Base-by-base conservation (phyloP, 2,888 invertebrate species). In the Pardosa pseudoannulata region DNA sequence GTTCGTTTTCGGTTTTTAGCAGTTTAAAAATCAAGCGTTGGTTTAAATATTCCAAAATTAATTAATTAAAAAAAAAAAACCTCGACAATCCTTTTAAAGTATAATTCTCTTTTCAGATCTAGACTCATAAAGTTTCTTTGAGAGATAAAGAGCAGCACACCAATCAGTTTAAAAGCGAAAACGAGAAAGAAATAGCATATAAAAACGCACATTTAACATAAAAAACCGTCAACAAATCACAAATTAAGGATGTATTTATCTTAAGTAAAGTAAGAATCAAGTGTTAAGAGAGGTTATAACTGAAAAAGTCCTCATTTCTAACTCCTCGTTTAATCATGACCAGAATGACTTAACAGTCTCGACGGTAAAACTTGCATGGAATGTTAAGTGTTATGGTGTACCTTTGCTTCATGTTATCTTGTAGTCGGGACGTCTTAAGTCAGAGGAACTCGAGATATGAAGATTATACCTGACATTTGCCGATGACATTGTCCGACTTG, bases 201-300 rank as follows among this genome's bases (percentile, higher is more conserved):
- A 32, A 67, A 32, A 32, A 29, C 27, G 28, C 41, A 50, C 28
- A 56, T 70, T 70, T 32, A 70, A 36, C 41, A 13, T 3, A 71
- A 78, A 71, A 62, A 39, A 36, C 11, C 28, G 1, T 13, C 16
- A 32, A 74, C 68, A 74, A 81, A 81, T 74, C 73, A 68, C 19
- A 56, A 16, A 28, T 67, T 68, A 68, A 32, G 29, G 68, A 74
- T 67, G 9, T 7, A 23, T 32, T 74, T 74, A 81, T 81, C 81
- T 81, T 68, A 74, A 32, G 36, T 19, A 13, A 13, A 28, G 74
- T 81, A 74, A 56, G 81, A 74, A 81, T 70, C 36, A 50, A 81
- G 80, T 81, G 80, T 81, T 80, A 81, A 67, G 74, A 73, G 32
- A 28, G 62, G 68, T 74, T 74, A 79, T 62, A 79, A 79, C 72